Base-by-base conservation (phyloP, 2,888 invertebrate species). In the Timema podura region DNA sequence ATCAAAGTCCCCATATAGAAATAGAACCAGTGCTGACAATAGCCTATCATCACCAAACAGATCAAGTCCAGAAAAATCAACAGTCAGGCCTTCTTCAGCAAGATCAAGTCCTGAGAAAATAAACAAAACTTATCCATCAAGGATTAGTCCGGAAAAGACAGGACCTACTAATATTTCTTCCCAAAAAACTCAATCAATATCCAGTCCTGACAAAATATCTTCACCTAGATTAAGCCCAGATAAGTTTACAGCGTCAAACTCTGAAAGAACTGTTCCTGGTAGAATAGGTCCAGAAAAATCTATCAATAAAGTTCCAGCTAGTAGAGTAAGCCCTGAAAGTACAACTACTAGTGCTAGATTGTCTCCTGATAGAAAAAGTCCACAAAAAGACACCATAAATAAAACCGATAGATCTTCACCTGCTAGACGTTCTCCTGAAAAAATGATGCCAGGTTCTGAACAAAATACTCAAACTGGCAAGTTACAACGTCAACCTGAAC, bases 251-350 rank as follows among this genome's bases (percentile, higher is more conserved):
- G 11, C 30, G 11, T 45, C 13, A 5, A 11, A 57, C 11, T 11
- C 9, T 59, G 61, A 64, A 16, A 13, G 65, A 64, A 68, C 61
- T 11, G 68, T 66, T 59, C 65, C 65, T 13, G 46, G 44, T 5
- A 65, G 71, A 67, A 70, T 51, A 70, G 75, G 74, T 71, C 74
- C 75, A 51, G 73, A 74, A 13, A 75, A 75, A 46, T 30, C 30
- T 30, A 30, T 30, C 30, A 30, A 30, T 30, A 47, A 13, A 51
- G 8, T 48, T 30, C 49, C 71, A 13, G 57, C 64, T 45, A 47
- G 44, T 3, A 65, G 61, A 30, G 44, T 8, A 57, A 61, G 30
- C 65, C 65, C 70, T 54, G 65, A 48, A 5, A 51, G 57, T 8
- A 65, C 54, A 16, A 30, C 30, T 30, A 30, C 30, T 30, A 30